Conservation (phyloP, 2,888 invertebrate species). For the Agelastica alni region DNA sequence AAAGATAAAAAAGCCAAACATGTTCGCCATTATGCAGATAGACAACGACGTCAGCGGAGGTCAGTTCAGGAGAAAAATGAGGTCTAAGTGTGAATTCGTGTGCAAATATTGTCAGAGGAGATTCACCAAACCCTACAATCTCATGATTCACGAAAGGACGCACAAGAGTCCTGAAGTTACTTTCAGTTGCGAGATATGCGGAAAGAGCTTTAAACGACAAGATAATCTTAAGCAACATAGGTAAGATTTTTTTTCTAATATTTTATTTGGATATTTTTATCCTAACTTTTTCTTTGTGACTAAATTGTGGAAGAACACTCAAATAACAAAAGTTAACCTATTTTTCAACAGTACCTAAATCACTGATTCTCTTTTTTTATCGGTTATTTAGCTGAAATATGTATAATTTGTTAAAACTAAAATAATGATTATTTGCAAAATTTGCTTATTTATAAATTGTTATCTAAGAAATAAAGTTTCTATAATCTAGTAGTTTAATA, state of each 20-base stretch:
- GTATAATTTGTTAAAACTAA: too few relatives aligned
- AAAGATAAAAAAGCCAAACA: constrained; percentile 58
- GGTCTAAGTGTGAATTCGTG: constrained; percentile 96
- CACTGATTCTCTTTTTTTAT: too few relatives aligned
- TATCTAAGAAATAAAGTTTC: too few relatives aligned
- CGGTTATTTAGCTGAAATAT: too few relatives aligned
- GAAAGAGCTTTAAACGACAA: constrained; percentile 96
- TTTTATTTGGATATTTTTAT: background rate
- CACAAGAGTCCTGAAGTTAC: constrained; percentile 96
- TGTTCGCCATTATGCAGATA: constrained; percentile 90
- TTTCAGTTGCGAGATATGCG: constrained; percentile 96
- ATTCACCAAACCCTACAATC: constrained; percentile 98
- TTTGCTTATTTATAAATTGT: too few relatives aligned
- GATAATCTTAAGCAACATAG: constrained; percentile 95
- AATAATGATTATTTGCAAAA: too few relatives aligned
- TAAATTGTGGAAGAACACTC: too few relatives aligned
- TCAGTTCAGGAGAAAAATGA: constrained; percentile 86
- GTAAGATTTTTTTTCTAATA: constrained; percentile 56
- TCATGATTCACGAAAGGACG: constrained; percentile 97
- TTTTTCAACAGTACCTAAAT: too few relatives aligned
- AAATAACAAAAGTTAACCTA: too few relatives aligned
- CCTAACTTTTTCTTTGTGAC: too few relatives aligned
- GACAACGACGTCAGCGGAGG: constrained; percentile 84
- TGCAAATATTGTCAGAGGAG: constrained; percentile 97
- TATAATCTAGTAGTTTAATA: too few relatives aligned